Conservation (phyloP, 2,888 invertebrate species). For the Drosophila nr. medialis region DNA sequence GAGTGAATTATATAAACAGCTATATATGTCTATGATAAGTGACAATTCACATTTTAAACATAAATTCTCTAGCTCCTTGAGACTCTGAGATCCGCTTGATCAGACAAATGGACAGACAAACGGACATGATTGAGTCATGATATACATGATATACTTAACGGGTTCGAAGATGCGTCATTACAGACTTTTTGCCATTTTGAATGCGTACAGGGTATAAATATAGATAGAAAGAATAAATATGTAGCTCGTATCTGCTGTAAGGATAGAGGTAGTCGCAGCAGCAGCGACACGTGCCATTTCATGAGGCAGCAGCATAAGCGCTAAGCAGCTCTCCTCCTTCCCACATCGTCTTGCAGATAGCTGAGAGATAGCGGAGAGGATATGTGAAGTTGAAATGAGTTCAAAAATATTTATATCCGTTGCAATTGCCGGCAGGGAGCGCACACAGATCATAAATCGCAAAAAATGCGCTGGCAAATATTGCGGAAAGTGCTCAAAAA, state of each 20-base stretch:
- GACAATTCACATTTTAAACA: too few relatives aligned
- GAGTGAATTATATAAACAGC: too few relatives aligned
- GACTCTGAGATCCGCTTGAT: background rate
- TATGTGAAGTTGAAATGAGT: slow-evolving; percentile 75
- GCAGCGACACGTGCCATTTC: slow-evolving; percentile 75
- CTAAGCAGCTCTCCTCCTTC: slow-evolving; percentile 15
- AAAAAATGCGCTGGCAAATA: slow-evolving; percentile 69
- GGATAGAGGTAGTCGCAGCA: slow-evolving; percentile 34
- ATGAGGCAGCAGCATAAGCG: slow-evolving; percentile 66
- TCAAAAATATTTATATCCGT: slow-evolving; percentile 79
- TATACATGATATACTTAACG: background rate
- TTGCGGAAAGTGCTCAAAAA: slow-evolving; percentile 75
- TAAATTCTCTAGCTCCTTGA: background rate
- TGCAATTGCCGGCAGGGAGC: slow-evolving; percentile 72
- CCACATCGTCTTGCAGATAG: slow-evolving; percentile 15
- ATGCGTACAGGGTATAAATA: background rate
- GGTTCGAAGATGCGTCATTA: background rate
- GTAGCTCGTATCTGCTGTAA: slow-evolving; percentile 24
- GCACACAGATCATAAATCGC: slow-evolving; percentile 73
- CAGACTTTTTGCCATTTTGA: background rate
- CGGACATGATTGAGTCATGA: background rate
- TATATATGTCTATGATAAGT: too few relatives aligned
- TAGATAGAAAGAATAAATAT: slow-evolving; percentile 13
- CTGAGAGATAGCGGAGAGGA: slow-evolving; percentile 21
- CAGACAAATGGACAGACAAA: background rate